A percentile compares a stretch with the other conserved stretches of the same genome.
These are phyloP conservation scores for Rhinoderma darwinii DNA, from an alignment of 2,113 vertebrate genomes.

Conservation along the genomic window DNA sequence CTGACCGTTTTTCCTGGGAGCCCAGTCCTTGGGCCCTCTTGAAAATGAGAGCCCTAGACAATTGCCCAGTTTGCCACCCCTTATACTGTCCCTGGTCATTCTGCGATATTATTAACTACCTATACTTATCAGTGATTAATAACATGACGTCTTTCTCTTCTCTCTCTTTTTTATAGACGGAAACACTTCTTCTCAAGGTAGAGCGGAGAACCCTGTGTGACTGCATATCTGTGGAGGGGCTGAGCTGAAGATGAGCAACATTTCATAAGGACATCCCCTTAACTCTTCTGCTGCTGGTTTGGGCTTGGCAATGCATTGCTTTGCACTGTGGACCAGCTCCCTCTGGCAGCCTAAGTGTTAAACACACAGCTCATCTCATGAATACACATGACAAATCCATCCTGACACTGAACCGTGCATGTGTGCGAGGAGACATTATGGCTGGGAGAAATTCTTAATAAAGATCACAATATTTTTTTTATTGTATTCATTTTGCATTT, in stretches of 20 bases:
- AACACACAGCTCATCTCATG: constrained; percentile 20
- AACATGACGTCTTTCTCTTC: background rate
- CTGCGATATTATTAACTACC: background rate
- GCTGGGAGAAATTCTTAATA: constrained; percentile 24
- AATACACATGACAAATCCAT: constrained; percentile 47
- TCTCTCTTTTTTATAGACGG: constrained; percentile 77
- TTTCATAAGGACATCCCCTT: background rate
- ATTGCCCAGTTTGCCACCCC: background rate
- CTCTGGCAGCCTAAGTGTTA: constrained; percentile 52
- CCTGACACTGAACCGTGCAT: constrained; percentile 53
- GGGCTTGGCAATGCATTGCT: constrained; percentile 38
- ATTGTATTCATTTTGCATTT: constrained; percentile 12
- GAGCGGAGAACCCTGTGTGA: constrained; percentile 91
- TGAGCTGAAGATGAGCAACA: constrained; percentile 70
- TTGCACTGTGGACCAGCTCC: constrained; percentile 13
- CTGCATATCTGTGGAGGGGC: constrained; percentile 80
- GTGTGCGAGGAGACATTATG: constrained; percentile 48
- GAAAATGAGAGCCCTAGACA: background rate
- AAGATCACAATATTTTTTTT: constrained; percentile 29
- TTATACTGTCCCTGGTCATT: background rate
- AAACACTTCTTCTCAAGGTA: constrained; percentile 86
- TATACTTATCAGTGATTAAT: background rate
- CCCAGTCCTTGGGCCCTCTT: background rate
- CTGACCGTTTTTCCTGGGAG: background rate
- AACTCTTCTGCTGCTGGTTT: constrained; percentile 51